Evolutionary conservation across 1,140 invertebrate species (phyloP).

Genomic region (Brevipalpus yothersi): DNA sequence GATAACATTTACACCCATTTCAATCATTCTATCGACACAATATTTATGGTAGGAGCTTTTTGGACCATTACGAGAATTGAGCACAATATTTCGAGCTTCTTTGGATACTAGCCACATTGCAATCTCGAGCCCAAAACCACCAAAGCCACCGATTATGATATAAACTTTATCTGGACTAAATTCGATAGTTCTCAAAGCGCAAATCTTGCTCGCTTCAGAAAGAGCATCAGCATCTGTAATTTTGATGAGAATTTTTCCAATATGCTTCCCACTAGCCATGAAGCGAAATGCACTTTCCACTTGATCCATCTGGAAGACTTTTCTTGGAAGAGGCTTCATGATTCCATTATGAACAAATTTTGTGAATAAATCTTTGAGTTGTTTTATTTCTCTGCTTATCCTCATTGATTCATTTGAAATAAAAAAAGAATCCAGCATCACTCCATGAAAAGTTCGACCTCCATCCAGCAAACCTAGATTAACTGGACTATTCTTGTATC

Average conservation of each 20-base stretch:
- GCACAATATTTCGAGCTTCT: slow-evolving; percentile 53
- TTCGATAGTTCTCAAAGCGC: slow-evolving; percentile 29
- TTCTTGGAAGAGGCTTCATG: slow-evolving; percentile 52
- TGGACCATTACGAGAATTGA: slow-evolving; percentile 64
- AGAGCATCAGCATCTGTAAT: slow-evolving; percentile 14
- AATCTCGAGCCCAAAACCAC: slow-evolving; percentile 80
- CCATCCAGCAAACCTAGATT: slow-evolving; percentile 44
- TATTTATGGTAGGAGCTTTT: slow-evolving; percentile 52
- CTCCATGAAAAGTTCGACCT: slow-evolving; percentile 73
- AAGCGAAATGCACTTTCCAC: slow-evolving; percentile 79
- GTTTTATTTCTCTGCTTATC: slow-evolving; percentile 22
- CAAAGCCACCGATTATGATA: slow-evolving; percentile 60
- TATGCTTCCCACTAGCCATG: slow-evolving; percentile 92
- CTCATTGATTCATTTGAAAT: slow-evolving; percentile 24
- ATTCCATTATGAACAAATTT: slow-evolving; percentile 60
- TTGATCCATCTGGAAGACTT: slow-evolving; percentile 53
- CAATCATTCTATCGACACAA: slow-evolving; percentile 27
- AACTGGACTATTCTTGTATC: slow-evolving; percentile 60
- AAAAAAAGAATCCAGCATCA: slow-evolving; percentile 74
- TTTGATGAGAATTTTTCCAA: slow-evolving; percentile 53
- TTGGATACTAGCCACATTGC: slow-evolving; percentile 61
- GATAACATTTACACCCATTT: slow-evolving; percentile 38
- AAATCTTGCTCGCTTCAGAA: slow-evolving; percentile 10
- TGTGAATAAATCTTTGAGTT: slow-evolving; percentile 30
- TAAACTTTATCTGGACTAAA: slow-evolving; percentile 68